Conservation (phyloP, 1,140 invertebrate genomes). For the Lasaia peninsularis region DNA sequence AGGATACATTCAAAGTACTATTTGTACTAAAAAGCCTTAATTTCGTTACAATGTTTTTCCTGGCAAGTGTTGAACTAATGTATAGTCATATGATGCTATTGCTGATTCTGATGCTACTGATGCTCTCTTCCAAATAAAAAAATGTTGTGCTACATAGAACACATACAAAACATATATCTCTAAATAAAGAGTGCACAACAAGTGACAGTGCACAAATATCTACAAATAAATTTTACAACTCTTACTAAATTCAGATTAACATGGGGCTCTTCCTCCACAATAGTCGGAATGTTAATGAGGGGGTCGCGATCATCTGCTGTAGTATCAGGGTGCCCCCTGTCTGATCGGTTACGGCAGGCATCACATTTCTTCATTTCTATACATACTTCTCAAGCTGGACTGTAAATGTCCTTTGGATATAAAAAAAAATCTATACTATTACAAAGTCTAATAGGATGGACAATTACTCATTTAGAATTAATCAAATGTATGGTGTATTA, state of each 20-base stretch:
- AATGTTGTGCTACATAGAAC: neutral
- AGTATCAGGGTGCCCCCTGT: conserved; percentile 45
- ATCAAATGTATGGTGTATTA: too few relatives aligned
- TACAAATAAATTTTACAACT: conserved; percentile 40
- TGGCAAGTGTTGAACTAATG: too few relatives aligned
- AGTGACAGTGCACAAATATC: conserved; percentile 45
- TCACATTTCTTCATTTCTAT: conserved; percentile 72
- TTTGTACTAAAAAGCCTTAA: too few relatives aligned
- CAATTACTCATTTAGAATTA: too few relatives aligned
- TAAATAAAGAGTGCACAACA: conserved; percentile 21
- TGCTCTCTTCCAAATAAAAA: neutral
- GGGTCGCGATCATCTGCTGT: conserved; percentile 52
- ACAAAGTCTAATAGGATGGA: too few relatives aligned
- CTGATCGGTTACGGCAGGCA: conserved; percentile 57
- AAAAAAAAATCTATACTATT: neutral
- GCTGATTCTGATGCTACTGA: too few relatives aligned
- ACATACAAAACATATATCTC: conserved; percentile 17
- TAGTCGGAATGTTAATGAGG: conserved; percentile 51
- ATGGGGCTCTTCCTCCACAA: conserved; percentile 59
- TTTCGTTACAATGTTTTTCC: too few relatives aligned
- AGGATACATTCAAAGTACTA: too few relatives aligned
- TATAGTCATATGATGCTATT: too few relatives aligned
- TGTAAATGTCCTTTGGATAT: conserved; percentile 18
- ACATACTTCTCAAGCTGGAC: conserved; percentile 69
- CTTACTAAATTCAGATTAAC: conserved; percentile 64